These are phyloP conservation scores for Scaptomyza cyrtandrae DNA, from an alignment of 2,888 invertebrate species.

Conservation along the genomic window DNA sequence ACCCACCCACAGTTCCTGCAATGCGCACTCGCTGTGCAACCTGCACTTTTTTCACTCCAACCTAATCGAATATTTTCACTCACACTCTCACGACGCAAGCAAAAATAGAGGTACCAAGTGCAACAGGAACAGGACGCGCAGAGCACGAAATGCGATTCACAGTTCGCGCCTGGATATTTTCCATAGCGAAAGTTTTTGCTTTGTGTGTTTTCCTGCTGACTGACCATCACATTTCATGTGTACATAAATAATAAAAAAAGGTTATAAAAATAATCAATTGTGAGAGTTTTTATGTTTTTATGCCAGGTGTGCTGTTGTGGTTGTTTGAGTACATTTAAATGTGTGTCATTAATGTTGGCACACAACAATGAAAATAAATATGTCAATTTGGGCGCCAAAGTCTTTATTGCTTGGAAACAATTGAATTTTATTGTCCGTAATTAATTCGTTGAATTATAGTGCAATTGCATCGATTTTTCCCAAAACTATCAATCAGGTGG, in stretches of 20 bases:
- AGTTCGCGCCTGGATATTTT: conserved; percentile 35
- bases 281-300: background rate
- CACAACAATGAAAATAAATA: background rate
- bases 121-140: conserved; percentile 41
- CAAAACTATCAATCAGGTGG: conserved; percentile 19
- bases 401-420: too few relatives aligned
- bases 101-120: conserved; percentile 11
- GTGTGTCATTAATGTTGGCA: conserved; percentile 35
- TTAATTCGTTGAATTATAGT: conserved; percentile 9
- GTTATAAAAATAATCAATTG: conserved; percentile 12
- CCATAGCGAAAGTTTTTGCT: conserved; percentile 19
- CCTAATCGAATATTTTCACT: conserved; percentile 12
- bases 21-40: conserved; percentile 49
- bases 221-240: background rate
- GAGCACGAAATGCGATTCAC: conserved; percentile 21
- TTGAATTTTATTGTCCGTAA: background rate
- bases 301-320: conserved; percentile 1
- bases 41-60: conserved; percentile 55
- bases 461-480: conserved; percentile 48
- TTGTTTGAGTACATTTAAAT: conserved; percentile 1
- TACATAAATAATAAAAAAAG: conserved; percentile 36
- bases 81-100: conserved; percentile 36
- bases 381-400: conserved; percentile 23
- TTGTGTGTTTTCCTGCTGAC: conserved; percentile 1
- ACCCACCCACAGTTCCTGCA: background rate